Percentiles rank a stretch among this genome's conserved stretches.
phyloP scores from a whole-genome alignment of 1,140 invertebrate species.

The Caerostris darwini region DNA sequence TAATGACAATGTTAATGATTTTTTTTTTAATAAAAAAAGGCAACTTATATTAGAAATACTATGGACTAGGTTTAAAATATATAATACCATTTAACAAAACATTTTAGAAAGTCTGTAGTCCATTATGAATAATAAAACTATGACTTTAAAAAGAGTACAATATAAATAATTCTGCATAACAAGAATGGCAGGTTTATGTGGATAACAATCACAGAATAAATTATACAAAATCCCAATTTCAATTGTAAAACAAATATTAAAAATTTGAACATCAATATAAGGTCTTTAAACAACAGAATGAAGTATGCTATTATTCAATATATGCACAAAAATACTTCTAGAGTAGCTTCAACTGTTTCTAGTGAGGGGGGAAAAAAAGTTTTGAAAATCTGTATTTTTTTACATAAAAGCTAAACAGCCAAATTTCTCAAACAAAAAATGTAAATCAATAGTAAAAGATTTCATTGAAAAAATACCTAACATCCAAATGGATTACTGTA shows the following conservation, averaged over 20 bases:
- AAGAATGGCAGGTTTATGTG: neutral
- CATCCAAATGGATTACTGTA: neutral
- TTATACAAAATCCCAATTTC: neutral
- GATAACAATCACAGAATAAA: slow-evolving; percentile 3
- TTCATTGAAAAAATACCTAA: neutral
- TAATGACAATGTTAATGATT: too few species aligned
- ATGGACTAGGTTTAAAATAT: too few species aligned
- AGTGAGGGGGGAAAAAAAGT: neutral
- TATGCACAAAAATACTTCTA: neutral
- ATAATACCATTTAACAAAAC: too few species aligned
- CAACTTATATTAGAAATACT: too few species aligned
- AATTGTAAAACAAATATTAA: neutral
- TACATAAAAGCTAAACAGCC: neutral
- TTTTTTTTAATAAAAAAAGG: too few species aligned
- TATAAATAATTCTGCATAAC: neutral
- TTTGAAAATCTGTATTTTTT: neutral
- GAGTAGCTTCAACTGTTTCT: neutral
- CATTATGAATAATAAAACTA: neutral
- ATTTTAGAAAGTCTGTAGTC: neutral
- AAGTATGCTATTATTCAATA: neutral
- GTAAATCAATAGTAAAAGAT: neutral
- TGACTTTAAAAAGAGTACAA: neutral
- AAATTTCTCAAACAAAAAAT: neutral
- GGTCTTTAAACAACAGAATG: neutral
- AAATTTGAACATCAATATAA: neutral